Conservation (phyloP, 2,797 vertebrate genomes). For the Schizopygopsis malacanthus region DNA sequence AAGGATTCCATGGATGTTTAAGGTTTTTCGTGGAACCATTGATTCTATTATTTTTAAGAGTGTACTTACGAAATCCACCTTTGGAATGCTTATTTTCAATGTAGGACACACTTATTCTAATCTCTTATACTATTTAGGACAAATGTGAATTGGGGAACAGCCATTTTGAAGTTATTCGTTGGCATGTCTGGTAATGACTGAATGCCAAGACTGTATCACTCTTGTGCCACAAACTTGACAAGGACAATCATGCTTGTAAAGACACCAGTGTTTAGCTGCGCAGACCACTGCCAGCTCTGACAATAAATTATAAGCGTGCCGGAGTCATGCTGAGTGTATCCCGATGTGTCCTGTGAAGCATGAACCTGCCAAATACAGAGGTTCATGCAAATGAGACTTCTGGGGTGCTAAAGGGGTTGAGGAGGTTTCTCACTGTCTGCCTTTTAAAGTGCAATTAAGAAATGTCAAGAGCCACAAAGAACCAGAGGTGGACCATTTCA, state of each 20-base stretch:
- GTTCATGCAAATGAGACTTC: constrained; percentile 55
- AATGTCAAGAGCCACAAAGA: constrained; percentile 37
- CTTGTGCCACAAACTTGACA: constrained; percentile 11
- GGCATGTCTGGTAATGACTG: background rate
- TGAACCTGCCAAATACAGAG: constrained; percentile 47
- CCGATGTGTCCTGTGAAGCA: constrained; percentile 50
- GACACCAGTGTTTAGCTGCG: constrained; percentile 41
- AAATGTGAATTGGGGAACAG: background rate
- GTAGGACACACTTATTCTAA: constrained; percentile 5
- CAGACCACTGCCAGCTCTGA: constrained; percentile 44
- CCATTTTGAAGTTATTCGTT: constrained; percentile 1
- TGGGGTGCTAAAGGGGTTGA: constrained; percentile 32
- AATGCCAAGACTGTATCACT: constrained; percentile 10
- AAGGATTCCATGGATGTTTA: background rate
- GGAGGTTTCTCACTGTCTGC: constrained; percentile 15
- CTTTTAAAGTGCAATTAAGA: constrained; percentile 45
- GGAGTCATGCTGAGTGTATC: constrained; percentile 45
- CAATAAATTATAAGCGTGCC: constrained; percentile 52
- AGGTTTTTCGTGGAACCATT: background rate
- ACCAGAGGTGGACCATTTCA: constrained; percentile 13
- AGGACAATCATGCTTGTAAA: constrained; percentile 27
- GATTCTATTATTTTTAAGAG: background rate
- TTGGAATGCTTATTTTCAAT: background rate
- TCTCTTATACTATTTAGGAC: background rate
- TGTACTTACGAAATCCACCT: background rate